phyloP scores from a whole-genome alignment of 1,140 invertebrate genomes.

The Papilio xuthus region DNA sequence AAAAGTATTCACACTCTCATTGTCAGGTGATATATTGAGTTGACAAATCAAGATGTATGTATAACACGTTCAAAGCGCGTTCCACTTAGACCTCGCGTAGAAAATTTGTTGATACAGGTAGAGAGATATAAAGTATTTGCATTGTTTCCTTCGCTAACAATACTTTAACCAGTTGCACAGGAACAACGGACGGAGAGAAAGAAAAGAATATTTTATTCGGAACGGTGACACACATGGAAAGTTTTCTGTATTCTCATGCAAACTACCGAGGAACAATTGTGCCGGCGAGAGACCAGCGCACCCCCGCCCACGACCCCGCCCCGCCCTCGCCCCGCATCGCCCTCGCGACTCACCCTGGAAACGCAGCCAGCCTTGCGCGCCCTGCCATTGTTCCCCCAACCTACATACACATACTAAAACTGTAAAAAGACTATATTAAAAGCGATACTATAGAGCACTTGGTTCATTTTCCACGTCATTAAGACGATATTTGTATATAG shows the following conservation, averaged over 20 bases:
- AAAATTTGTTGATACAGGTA: slow-evolving; percentile 31
- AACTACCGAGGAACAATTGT: slow-evolving; percentile 72
- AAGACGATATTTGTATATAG: slow-evolving; percentile 28
- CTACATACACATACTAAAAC: slow-evolving; percentile 52
- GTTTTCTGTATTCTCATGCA: slow-evolving; percentile 76
- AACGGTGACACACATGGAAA: slow-evolving; percentile 71
- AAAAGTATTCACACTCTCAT: neutral
- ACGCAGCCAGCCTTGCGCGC: slow-evolving; percentile 56
- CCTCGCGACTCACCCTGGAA: slow-evolving; percentile 58
- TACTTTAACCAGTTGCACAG: slow-evolving; percentile 66
- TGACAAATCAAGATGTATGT: slow-evolving; percentile 13
- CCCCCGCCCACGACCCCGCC: slow-evolving; percentile 53
- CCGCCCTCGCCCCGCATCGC: slow-evolving; percentile 56
- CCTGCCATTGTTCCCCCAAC: slow-evolving; percentile 53
- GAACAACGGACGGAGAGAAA: slow-evolving; percentile 63
- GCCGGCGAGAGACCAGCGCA: slow-evolving; percentile 46
- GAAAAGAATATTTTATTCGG: slow-evolving; percentile 76
- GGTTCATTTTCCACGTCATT: slow-evolving; percentile 31
- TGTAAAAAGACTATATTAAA: slow-evolving; percentile 36
- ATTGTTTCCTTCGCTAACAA: slow-evolving; percentile 63
- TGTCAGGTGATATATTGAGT: neutral
- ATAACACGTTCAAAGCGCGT: slow-evolving; percentile 5
- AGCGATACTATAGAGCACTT: slow-evolving; percentile 28
- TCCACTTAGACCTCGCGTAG: slow-evolving; percentile 8
- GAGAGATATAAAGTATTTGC: slow-evolving; percentile 51